Percentiles rank a stretch among this genome's conserved stretches.
Evolutionary conservation across 1,140 invertebrate species (phyloP).

Genomic region (Acromyrmex heyeri): DNA sequence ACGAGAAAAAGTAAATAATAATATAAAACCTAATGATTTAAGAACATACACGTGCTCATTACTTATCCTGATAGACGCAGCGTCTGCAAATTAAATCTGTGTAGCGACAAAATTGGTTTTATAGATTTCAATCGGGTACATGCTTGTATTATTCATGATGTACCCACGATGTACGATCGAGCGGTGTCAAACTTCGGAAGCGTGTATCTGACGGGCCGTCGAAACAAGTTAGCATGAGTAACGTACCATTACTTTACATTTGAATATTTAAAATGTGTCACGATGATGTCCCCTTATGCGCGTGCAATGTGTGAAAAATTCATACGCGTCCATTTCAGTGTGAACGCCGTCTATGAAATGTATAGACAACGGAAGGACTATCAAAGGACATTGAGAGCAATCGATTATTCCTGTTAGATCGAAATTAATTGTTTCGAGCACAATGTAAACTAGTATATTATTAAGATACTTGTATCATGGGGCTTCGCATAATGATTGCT

Average conservation of each 20-base stretch:
- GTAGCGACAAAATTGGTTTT: constrained; percentile 35
- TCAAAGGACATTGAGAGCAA: not conserved
- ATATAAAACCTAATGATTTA: not conserved
- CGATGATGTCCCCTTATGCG: not conserved
- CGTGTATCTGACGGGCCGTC: constrained; percentile 36
- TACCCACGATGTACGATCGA: not conserved
- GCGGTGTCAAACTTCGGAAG: constrained; percentile 46
- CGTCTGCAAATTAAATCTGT: constrained; percentile 14
- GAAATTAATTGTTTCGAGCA: constrained; percentile 33
- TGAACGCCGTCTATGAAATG: not conserved
- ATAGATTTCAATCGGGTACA: constrained; percentile 24
- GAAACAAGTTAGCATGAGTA: constrained; percentile 41
- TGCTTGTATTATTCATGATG: constrained; percentile 51
- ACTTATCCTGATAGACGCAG: not conserved
- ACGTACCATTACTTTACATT: constrained; percentile 9
- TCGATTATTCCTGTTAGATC: not conserved
- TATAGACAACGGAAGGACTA: not conserved
- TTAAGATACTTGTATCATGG: not conserved
- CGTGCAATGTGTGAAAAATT: not conserved
- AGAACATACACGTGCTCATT: not conserved
- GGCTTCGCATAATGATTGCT: constrained; percentile 20
- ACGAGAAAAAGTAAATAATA: not conserved
- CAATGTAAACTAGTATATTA: not conserved
- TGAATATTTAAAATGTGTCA: constrained; percentile 51
- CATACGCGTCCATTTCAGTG: not conserved